Conservation (phyloP, 53 echinoderm and acorn worm species). For the Actinopyga echinites region DNA sequence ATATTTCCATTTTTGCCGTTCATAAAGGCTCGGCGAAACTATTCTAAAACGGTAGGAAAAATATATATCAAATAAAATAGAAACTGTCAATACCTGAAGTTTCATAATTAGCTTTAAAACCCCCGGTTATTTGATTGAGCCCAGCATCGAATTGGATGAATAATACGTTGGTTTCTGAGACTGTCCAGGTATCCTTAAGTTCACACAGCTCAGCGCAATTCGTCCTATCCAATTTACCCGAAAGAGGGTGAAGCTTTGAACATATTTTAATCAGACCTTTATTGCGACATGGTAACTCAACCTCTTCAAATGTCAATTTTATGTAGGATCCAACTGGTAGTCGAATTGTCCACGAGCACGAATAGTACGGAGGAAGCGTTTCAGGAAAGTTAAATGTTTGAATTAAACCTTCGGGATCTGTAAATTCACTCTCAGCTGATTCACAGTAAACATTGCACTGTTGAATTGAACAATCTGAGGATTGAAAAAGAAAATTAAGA, state of each 20-base stretch:
- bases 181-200: not conserved
- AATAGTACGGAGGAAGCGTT: slow-evolving; percentile 6
- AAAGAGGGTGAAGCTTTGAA: not conserved
- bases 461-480: not conserved
- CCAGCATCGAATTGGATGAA: not conserved
- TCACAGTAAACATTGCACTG: not conserved
- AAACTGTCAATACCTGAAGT: slow-evolving; percentile 1
- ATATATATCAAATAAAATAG: no score
- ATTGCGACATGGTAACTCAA: not conserved
- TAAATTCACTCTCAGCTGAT: not conserved
- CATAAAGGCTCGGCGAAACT: no score
- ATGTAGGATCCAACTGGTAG: not conserved
- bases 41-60: no score
- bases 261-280: not conserved
- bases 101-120: not conserved
- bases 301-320: not conserved
- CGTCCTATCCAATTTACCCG: not conserved
- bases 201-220: not conserved
- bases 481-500: no score
- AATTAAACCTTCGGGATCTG: not conserved
- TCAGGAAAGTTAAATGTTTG: slow-evolving; percentile 1
- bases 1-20: no score
- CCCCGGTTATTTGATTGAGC: not conserved
- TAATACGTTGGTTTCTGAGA: not conserved
- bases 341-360: not conserved